These are phyloP conservation scores for Steinernema khuongi DNA, from an alignment of 1,140 invertebrate genomes.

Conservation along the genomic window DNA sequence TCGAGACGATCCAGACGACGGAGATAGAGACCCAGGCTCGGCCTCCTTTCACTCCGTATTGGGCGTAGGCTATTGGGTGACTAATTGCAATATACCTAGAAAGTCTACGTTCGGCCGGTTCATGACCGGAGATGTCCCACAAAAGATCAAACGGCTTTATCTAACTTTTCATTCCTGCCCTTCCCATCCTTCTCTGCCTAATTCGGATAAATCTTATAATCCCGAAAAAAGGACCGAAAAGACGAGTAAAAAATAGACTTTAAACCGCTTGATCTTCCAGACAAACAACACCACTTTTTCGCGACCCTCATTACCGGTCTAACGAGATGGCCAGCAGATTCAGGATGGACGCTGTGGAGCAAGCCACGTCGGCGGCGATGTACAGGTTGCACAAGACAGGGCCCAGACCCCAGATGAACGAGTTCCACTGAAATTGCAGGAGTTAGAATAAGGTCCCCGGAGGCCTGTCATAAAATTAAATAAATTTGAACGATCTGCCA, in stretches of 20 bases:
- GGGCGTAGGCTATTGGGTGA: conserved; percentile 92
- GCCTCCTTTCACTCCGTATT: conserved; percentile 89
- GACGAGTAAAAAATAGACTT: conserved; percentile 10
- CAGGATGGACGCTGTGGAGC: conserved; percentile 96
- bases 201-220: no score
- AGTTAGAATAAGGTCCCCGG: not conserved
- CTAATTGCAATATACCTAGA: conserved; percentile 95
- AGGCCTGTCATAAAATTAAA: not conserved
- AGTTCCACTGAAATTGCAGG: conserved; percentile 45
- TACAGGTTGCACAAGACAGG: conserved; percentile 91
- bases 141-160: not conserved
- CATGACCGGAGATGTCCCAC: not conserved
- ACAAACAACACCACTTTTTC: no score
- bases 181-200: not conserved
- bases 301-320: conserved; percentile 75
- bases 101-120: conserved; percentile 39
- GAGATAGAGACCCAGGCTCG: conserved; percentile 88
- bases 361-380: conserved; percentile 96
- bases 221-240: no score
- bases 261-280: not conserved
- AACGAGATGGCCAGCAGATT: conserved; percentile 95
- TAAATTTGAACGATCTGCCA: not conserved
- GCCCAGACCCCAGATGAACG: conserved; percentile 72
- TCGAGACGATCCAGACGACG: conserved; percentile 91
- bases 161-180: not conserved